Percentiles rank a stretch among this genome's conserved stretches.
phyloP scores from a whole-genome alignment of 1,140 invertebrate species.

The Penaeus chinensis region DNA sequence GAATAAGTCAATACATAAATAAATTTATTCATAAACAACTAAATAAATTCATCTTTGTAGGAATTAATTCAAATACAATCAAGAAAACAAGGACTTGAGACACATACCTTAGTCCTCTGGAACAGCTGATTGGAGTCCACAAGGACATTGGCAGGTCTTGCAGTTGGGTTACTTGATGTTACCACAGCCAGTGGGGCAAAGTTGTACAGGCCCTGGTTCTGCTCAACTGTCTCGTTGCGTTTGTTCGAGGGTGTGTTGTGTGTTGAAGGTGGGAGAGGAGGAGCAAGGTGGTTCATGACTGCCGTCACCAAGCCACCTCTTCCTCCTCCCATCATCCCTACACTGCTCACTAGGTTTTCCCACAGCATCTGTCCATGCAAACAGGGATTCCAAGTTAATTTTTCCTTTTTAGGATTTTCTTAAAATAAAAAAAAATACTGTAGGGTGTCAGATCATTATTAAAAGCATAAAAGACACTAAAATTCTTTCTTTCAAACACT shows the following conservation, averaged over 20 bases:
- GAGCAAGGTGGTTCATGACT: conserved; percentile 71
- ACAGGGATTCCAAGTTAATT: neutral
- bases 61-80: neutral
- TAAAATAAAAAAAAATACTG: neutral
- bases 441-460: neutral
- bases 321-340: conserved; percentile 70
- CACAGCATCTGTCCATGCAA: conserved; percentile 67
- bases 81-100: neutral
- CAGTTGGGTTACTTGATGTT: conserved; percentile 83
- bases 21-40: neutral
- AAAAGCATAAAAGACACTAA: too few species aligned
- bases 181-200: conserved; percentile 88
- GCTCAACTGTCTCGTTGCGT: conserved; percentile 56
- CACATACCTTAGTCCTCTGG: conserved; percentile 60
- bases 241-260: conserved; percentile 66
- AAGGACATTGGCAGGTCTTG: conserved; percentile 87
- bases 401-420: neutral
- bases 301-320: conserved; percentile 70
- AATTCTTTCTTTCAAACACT: neutral
- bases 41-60: neutral
- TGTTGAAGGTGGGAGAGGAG: conserved; percentile 66
- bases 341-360: conserved; percentile 68
- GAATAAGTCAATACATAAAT: neutral
- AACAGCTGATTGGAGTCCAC: conserved; percentile 73
- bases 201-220: conserved; percentile 79